A percentile compares a stretch with the other conserved stretches of the same genome.
Evolutionary conservation across 2,113 vertebrate species (phyloP).

Genomic region (Pygoscelis adeliae): DNA sequence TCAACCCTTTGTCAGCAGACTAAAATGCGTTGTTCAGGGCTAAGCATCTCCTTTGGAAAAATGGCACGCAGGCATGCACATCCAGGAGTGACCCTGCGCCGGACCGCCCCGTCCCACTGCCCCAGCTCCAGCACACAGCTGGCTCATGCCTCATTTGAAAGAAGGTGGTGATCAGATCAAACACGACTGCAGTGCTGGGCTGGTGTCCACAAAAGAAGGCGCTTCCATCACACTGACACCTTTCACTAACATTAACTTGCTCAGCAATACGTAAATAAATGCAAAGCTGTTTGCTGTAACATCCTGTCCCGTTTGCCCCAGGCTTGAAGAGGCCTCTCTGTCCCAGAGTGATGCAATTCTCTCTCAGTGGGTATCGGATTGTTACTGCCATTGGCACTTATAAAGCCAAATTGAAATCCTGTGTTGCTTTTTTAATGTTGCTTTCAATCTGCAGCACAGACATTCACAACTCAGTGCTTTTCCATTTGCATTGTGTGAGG

Average conservation of each 20-base stretch:
- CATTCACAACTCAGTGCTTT: not conserved
- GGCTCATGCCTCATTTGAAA: not conserved
- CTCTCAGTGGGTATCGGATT: not conserved
- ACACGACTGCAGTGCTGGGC: not conserved
- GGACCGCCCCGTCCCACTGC: not conserved
- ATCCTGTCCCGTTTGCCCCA: not conserved
- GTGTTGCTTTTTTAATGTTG: not conserved
- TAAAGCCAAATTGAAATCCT: not conserved
- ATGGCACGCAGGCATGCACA: rapidly evolving
- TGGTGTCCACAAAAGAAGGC: not conserved
- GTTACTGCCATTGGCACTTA: not conserved
- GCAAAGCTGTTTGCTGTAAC: not conserved
- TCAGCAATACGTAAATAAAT: not conserved
- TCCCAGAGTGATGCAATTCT: not conserved
- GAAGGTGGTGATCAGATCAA: not conserved
- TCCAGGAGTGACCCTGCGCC: not conserved
- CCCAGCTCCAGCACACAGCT: not conserved
- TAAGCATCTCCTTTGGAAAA: not conserved
- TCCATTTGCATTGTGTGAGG: not conserved
- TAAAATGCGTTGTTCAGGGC: not conserved
- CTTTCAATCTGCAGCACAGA: not conserved
- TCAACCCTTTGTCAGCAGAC: not conserved
- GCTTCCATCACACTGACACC: not conserved
- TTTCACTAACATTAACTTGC: not conserved
- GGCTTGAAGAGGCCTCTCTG: not conserved